phyloP scores from a whole-genome alignment of 2,888 invertebrate species.

The Hypena proboscidalis region DNA sequence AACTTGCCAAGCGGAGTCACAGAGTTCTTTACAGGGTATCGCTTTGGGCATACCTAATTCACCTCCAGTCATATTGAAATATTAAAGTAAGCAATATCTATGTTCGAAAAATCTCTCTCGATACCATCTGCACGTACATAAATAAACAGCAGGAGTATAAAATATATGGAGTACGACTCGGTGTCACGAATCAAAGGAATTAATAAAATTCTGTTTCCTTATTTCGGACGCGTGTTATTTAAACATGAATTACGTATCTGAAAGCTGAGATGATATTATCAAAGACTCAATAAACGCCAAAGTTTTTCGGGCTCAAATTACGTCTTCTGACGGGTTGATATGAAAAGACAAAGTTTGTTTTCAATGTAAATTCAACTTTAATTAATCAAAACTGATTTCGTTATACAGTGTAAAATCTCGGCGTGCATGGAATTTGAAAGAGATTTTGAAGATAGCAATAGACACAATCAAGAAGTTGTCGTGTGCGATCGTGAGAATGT shows the following conservation, averaged over 20 bases:
- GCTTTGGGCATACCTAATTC: constrained; percentile 48
- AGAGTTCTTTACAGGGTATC: constrained; percentile 42
- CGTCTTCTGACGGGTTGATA: too few relatives aligned
- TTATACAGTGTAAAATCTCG: background rate
- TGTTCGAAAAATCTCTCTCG: constrained; percentile 10
- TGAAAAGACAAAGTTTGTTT: too few relatives aligned
- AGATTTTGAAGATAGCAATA: constrained; percentile 21
- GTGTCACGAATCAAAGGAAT: constrained; percentile 7
- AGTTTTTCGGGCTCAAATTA: too few relatives aligned
- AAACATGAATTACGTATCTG: constrained; percentile 8
- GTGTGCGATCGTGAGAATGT: constrained; percentile 17
- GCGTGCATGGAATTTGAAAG: background rate
- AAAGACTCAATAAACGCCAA: too few relatives aligned
- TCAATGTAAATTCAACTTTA: too few relatives aligned
- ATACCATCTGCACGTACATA: constrained; percentile 16
- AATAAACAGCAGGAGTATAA: constrained; percentile 22
- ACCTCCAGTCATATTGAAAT: constrained; percentile 46
- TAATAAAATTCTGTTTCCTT: constrained; percentile 11
- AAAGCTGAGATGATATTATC: too few relatives aligned
- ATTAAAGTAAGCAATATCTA: constrained; percentile 44
- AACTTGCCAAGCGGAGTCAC: constrained; percentile 44
- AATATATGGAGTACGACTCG: constrained; percentile 4
- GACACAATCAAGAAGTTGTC: constrained; percentile 24
- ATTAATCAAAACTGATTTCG: too few relatives aligned
- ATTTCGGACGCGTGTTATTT: constrained; percentile 6